Evolutionary conservation across 1,140 invertebrate genomes (phyloP).

Genomic region (Drosophila miranda): DNA sequence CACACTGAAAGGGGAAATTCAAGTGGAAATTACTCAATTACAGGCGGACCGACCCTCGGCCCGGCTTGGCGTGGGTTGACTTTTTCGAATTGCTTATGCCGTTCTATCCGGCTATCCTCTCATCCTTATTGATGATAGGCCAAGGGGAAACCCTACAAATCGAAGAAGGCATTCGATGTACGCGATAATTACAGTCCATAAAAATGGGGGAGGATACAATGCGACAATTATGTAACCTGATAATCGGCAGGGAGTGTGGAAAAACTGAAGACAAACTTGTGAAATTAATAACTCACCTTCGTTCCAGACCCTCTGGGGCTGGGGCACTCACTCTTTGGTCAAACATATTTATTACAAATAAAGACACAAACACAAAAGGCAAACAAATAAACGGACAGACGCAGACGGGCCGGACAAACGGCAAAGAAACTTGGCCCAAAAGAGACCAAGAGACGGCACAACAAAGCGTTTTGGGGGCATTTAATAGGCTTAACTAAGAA

Average conservation of each 20-base stretch:
- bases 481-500: slow-evolving; percentile 77
- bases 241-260: slow-evolving; percentile 48
- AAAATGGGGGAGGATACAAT: slow-evolving; percentile 47
- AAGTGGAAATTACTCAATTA: slow-evolving; percentile 81
- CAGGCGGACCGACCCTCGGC: slow-evolving; percentile 15
- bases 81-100: slow-evolving; percentile 6
- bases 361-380: slow-evolving; percentile 78
- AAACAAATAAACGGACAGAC: slow-evolving; percentile 70
- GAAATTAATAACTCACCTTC: slow-evolving; percentile 71
- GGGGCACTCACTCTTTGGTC: slow-evolving; percentile 2
- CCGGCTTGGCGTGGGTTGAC: slow-evolving; percentile 27
- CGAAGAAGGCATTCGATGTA: slow-evolving; percentile 48
- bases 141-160: slow-evolving; percentile 67
- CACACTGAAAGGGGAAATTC: slow-evolving; percentile 78
- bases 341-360: slow-evolving; percentile 80
- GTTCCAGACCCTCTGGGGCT: not conserved
- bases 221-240: slow-evolving; percentile 77
- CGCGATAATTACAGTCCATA: slow-evolving; percentile 73
- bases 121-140: slow-evolving; percentile 46
- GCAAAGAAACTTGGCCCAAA: slow-evolving; percentile 43
- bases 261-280: slow-evolving; percentile 69
- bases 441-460: slow-evolving; percentile 54
- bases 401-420: slow-evolving; percentile 13
- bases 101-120: slow-evolving; percentile 20
- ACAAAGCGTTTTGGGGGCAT: slow-evolving; percentile 73